A percentile compares a stretch with the other conserved stretches of the same genome.
These are phyloP conservation scores for Lepidochrysops patricia DNA, from an alignment of 2,888 invertebrate genomes.

Conservation along the genomic window DNA sequence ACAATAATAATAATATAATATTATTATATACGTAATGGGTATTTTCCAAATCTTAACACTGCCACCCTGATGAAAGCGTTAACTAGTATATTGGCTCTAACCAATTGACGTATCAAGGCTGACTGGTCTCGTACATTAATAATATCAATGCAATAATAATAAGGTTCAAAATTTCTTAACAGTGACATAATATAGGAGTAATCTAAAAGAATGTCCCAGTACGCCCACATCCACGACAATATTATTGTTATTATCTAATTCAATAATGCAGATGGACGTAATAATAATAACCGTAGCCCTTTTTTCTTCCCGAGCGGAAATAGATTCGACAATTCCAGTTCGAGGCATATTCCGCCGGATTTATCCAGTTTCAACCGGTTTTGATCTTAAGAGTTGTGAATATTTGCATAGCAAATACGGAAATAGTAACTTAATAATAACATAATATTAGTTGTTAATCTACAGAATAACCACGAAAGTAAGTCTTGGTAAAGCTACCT, in stretches of 20 bases:
- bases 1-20: too few species aligned
- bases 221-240: not conserved
- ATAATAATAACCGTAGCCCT: slow-evolving; percentile 9
- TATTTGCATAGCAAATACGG: not conserved
- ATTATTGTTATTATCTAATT: slow-evolving; percentile 3
- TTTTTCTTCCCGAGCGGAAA: not conserved
- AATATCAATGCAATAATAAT: not conserved
- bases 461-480: too few species aligned
- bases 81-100: not conserved
- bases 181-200: not conserved
- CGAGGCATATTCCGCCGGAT: not conserved
- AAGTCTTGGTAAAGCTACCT: too few species aligned
- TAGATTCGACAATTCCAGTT: not conserved
- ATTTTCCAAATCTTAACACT: not conserved
- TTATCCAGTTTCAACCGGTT: not conserved
- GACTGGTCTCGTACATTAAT: too few species aligned
- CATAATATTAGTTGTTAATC: too few species aligned
- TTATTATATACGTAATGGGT: not conserved
- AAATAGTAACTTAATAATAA: not conserved
- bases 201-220: not conserved
- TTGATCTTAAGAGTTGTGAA: not conserved
- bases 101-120: not conserved
- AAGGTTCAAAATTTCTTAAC: too few species aligned
- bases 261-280: slow-evolving; percentile 7
- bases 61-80: not conserved